Evolutionary conservation across 2,113 vertebrate genomes (phyloP).

Genomic region (Potamarius usumacintae): DNA sequence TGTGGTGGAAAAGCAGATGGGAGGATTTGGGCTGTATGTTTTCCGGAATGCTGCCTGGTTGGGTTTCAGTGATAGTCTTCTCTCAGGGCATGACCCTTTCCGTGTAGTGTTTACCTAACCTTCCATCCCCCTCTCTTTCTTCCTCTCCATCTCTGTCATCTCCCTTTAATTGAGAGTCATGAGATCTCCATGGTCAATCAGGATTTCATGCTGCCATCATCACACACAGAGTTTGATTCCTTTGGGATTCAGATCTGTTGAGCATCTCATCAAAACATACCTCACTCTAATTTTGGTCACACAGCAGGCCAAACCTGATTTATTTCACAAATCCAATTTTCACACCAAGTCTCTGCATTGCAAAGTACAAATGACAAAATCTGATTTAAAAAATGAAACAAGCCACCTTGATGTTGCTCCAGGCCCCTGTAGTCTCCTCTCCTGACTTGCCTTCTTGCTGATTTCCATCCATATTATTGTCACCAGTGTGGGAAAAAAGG

Average conservation of each 20-base stretch:
- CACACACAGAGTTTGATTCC: conserved; percentile 20
- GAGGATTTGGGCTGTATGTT: conserved; percentile 38
- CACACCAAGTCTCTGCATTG: background rate
- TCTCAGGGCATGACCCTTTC: conserved; percentile 57
- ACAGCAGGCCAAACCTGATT: background rate
- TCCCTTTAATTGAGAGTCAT: conserved; percentile 18
- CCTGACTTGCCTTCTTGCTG: background rate
- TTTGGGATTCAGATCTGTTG: background rate
- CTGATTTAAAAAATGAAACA: background rate
- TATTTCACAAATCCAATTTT: background rate
- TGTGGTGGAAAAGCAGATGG: conserved; percentile 4
- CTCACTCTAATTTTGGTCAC: background rate
- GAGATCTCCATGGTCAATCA: conserved; percentile 36
- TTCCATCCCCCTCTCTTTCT: conserved; percentile 44
- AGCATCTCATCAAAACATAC: conserved; percentile 5
- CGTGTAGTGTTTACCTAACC: conserved; percentile 68
- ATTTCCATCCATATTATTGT: background rate
- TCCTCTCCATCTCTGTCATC: conserved; percentile 35
- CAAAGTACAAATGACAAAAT: background rate
- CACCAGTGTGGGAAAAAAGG: background rate
- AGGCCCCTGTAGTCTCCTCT: background rate
- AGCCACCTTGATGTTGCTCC: background rate
- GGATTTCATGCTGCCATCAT: conserved; percentile 42
- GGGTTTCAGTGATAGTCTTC: conserved; percentile 53
- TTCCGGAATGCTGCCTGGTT: conserved; percentile 57